Percentiles rank a stretch among this genome's conserved stretches.
Evolutionary conservation across 2,888 invertebrate genomes (phyloP).

Genomic region (Melanargia galathea): DNA sequence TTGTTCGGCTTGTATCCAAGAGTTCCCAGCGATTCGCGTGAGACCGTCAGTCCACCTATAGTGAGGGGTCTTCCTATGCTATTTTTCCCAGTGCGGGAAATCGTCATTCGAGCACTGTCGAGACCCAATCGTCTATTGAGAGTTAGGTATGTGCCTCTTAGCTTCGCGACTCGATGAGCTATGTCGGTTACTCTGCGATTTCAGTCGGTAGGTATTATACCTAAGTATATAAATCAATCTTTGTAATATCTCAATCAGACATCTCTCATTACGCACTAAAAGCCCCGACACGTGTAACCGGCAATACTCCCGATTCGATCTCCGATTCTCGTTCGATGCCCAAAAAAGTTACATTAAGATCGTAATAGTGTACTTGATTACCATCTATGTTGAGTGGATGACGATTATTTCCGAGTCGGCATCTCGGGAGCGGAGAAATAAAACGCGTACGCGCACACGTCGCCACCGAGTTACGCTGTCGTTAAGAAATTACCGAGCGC

Average conservation of each 20-base stretch:
- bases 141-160: no score
- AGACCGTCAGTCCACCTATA: no score
- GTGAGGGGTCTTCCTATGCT: no score
- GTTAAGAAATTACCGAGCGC: conserved; percentile 79
- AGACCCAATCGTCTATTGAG: no score
- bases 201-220: no score
- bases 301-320: conserved; percentile 52
- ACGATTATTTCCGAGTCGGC: conserved; percentile 79
- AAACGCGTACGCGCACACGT: conserved; percentile 79
- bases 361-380: conserved; percentile 79
- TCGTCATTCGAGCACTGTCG: no score
- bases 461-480: conserved; percentile 81
- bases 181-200: no score
- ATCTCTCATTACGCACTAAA: conserved; percentile 40
- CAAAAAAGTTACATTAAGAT: conserved; percentile 76
- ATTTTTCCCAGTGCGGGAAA: no score
- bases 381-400: conserved; percentile 79
- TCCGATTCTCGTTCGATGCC: conserved; percentile 62
- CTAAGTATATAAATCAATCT: conserved; percentile 1
- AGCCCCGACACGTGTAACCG: conserved; percentile 45
- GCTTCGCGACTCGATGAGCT: no score
- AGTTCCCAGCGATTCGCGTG: no score
- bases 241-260: conserved; percentile 37
- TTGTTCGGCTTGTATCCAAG: no score
- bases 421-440: conserved; percentile 74